Conservation (phyloP, 1,140 invertebrate species). For the Laupala kohalensis region DNA sequence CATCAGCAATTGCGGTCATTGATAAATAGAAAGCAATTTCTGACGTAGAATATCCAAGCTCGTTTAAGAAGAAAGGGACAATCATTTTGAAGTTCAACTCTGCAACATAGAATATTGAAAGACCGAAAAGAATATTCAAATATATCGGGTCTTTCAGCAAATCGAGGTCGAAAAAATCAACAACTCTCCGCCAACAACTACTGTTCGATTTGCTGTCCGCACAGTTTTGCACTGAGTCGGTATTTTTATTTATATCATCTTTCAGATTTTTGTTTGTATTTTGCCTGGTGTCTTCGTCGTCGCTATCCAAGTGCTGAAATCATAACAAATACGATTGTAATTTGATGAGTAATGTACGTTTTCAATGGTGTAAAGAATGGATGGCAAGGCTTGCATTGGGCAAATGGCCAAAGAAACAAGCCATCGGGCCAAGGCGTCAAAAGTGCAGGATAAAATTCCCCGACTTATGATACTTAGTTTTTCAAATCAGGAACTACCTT, state of each 20-base stretch:
- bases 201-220: neutral
- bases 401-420: no score
- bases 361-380: no score
- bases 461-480: no score
- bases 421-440: no score
- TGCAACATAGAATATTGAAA: constrained; percentile 56
- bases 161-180: constrained; percentile 42
- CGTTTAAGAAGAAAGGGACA: constrained; percentile 54
- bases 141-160: constrained; percentile 49
- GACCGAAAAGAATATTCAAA: constrained; percentile 51
- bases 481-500: no score
- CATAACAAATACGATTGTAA: no score
- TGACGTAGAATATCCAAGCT: constrained; percentile 45
- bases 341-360: no score
- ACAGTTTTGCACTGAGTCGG: neutral
- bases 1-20: constrained; percentile 55
- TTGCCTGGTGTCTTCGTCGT: constrained; percentile 2
- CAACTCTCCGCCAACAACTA: constrained; percentile 8
- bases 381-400: no score
- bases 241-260: neutral
- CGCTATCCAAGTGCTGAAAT: neutral
- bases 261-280: constrained; percentile 7
- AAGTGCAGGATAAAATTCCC: no score
- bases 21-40: constrained; percentile 56
- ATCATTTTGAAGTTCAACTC: constrained; percentile 63